Percentiles rank a stretch among this genome's conserved stretches.
Conservation (phyloP, 1,140 invertebrate genomes). For the Cardiocondyla obscurior region DNA sequence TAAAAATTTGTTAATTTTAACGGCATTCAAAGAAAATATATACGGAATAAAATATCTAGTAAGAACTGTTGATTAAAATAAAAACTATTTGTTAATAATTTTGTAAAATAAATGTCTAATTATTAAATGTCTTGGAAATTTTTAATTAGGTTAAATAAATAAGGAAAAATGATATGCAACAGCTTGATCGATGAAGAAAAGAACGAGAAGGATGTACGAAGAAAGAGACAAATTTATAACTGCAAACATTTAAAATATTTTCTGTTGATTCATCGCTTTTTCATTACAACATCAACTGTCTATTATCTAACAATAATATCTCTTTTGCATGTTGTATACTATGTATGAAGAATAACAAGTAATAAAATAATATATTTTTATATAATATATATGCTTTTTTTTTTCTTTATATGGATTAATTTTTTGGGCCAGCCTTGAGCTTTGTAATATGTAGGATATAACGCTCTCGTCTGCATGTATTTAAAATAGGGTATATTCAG, state of each 20-base stretch:
- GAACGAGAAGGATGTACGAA: background rate
- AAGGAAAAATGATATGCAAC: background rate
- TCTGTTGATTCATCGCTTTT: constrained; percentile 64
- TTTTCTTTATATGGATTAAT: constrained; percentile 61
- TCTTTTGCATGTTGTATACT: constrained; percentile 69
- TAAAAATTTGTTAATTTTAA: background rate
- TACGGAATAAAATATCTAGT: background rate
- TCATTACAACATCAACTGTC: constrained; percentile 68
- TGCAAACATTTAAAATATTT: constrained; percentile 69
- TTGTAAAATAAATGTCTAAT: background rate
- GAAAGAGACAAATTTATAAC: constrained; percentile 53
- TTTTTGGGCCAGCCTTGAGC: constrained; percentile 65
- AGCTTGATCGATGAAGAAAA: background rate
- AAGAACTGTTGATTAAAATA: background rate
- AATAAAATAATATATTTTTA: constrained; percentile 79
- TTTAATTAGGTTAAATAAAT: background rate
- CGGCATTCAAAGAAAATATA: background rate
- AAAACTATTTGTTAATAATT: constrained; percentile 13
- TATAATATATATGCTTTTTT: constrained; percentile 50
- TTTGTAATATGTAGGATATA: constrained; percentile 68
- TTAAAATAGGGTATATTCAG: constrained; percentile 72
- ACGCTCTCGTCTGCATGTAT: constrained; percentile 62
- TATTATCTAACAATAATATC: constrained; percentile 68
- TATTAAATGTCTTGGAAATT: too few species aligned
- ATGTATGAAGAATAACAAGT: constrained; percentile 77